These are phyloP conservation scores for Epinotia ramella DNA, from an alignment of 2,888 invertebrate species.

Conservation along the genomic window DNA sequence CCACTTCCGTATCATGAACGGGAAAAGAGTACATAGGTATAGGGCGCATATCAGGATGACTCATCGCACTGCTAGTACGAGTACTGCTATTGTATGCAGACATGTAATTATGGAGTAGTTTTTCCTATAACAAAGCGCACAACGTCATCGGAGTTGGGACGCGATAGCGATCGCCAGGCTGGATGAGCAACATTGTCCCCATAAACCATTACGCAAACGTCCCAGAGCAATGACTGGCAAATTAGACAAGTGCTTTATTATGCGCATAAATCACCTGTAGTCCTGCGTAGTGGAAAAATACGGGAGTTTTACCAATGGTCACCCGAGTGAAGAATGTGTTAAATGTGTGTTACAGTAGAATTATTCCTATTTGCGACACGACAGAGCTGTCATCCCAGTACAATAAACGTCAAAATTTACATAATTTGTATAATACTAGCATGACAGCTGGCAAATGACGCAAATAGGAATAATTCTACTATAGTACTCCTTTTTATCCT, in stretches of 20 bases:
- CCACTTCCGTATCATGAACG: conserved; percentile 10
- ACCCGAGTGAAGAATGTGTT: too few relatives aligned
- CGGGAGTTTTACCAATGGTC: conserved; percentile 8
- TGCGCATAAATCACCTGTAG: conserved; percentile 38
- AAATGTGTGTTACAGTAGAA: too few relatives aligned
- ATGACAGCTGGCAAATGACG: too few relatives aligned
- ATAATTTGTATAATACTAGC: too few relatives aligned
- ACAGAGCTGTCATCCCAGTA: too few relatives aligned
- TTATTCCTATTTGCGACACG: too few relatives aligned
- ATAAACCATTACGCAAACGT: conserved; percentile 60
- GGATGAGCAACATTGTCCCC: conserved; percentile 63
- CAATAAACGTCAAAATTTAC: too few relatives aligned
- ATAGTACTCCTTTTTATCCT: too few relatives aligned
- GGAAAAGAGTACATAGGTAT: conserved; percentile 12
- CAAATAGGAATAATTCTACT: too few relatives aligned
- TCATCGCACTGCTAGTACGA: conserved; percentile 8
- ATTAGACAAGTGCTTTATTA: conserved; percentile 43
- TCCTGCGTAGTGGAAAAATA: conserved; percentile 22
- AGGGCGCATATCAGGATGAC: conserved; percentile 26
- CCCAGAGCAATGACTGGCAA: conserved; percentile 46
- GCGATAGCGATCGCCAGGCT: conserved; percentile 48
- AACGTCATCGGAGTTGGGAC: conserved; percentile 47
- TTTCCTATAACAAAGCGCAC: conserved; percentile 51
- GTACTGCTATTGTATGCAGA: conserved; percentile 17
- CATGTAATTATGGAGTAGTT: conserved; percentile 51